Base-by-base conservation (phyloP, 2,888 invertebrate species). In the Zaprionus bogoriensis region DNA sequence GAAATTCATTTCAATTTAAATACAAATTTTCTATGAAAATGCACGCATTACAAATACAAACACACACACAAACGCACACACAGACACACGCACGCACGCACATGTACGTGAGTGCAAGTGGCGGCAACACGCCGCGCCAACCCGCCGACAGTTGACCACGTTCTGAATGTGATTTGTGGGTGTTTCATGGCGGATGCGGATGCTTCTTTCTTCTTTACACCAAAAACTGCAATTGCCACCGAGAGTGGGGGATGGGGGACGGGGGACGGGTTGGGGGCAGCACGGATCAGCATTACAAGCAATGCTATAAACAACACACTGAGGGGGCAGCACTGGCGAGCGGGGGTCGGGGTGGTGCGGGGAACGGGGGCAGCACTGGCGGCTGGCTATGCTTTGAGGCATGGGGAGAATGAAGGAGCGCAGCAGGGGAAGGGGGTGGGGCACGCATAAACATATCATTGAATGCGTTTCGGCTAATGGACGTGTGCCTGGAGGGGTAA, bases 1-100 rank as follows among this genome's bases (percentile, higher is more conserved):
- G 76, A 82, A 84, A 78, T 81, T 86, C 78, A 86, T 80, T 82
- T 83, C 78, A 82, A 82, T 82, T 82, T 83, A 82, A 86, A 82
- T 86, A 82, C 81, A 76, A 75, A 85, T 85, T 86, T 82, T 84
- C 82, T 81, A 81, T 82, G 82, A 86, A 82, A 86, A 86, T 76
- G 81, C 78, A 84, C 78, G 75, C 81, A 79, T 80, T 76, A 67
- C 83, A 58, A 39, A 59, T 48, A 61, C 60, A 30, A 45, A 46
- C 17, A 32, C 22, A 19, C 36, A 27, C 25, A 67, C 17, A 30
- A 10, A 36, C 12, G 4, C 19, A n/a, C 27, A 25, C 46, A 52
- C 63, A 23, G 47, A 32, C 22, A 36, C 52, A 12, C 23, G 39
- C 14, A 66, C 20, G 25, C 12, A 42, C 17, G n/a, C 10, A 12